Base-by-base conservation (phyloP, 2,888 invertebrate genomes). In the Phymatocera aterrima region DNA sequence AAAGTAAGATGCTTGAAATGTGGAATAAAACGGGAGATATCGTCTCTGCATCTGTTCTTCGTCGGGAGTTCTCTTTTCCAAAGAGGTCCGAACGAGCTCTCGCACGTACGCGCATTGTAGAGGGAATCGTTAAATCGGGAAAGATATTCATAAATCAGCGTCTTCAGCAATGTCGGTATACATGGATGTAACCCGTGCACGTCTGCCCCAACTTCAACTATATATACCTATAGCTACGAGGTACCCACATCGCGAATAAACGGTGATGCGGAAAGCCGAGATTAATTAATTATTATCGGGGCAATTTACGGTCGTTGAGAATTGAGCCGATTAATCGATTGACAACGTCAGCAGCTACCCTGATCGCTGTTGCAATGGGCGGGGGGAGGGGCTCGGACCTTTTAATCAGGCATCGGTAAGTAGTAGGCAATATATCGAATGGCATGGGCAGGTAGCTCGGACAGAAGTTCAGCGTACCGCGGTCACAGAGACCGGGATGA, bases 211-310 rank as follows among this genome's bases (percentile, higher is more conserved):
- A n/a, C n/a, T n/a, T n/a, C n/a, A 57, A 57, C 21, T 12, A 28
- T 57, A 18, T 12, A 28, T 28, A 12, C 57, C 24, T 28, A 28
- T 51, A 18, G 15, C 3, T 57, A 24, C 40, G 8, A 10, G 28
- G 3, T 5, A 28, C 28, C 34, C n/a, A 21, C 34, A 37, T 37
- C 34, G 37, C n/a, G 61, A 18, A 64, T 64, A n/a, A 21, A 64
- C 34, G 34, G 61, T 10, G 37, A 37, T 6, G 10, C 61, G 34
- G 34, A 64, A 64, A 37, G n/a, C 61, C 18, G 61, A 57, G 61
- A 64, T 64, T 64, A 64, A 64, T 64, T 37, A 64, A 64, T 64
- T 31, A 64, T 64, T 37, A 37, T 64, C 61, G 37, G 8, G 57
- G 34, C 12, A 64, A 64, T 43, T 68, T 24, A 68, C 43, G 43